phyloP scores from a whole-genome alignment of 2,888 invertebrate genomes.

The Crepidodera aurea region DNA sequence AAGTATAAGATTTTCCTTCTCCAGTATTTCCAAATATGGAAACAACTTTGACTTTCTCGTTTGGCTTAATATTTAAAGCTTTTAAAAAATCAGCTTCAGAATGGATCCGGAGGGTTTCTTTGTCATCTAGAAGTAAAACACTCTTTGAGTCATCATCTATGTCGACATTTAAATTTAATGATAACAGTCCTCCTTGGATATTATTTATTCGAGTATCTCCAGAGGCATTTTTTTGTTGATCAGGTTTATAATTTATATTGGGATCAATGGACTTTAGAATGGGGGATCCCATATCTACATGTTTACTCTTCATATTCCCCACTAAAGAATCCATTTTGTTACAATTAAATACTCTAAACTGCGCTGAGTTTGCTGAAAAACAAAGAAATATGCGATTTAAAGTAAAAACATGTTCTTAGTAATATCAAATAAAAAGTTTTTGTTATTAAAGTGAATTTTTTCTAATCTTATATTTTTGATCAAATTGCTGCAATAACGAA shows the following conservation, averaged over 20 bases:
- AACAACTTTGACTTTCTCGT: slow-evolving; percentile 75
- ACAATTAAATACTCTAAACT: slow-evolving; percentile 33
- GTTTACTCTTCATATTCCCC: slow-evolving; percentile 38
- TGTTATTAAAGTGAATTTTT: not conserved
- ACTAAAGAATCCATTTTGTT: slow-evolving; percentile 41
- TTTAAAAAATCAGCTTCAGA: slow-evolving; percentile 66
- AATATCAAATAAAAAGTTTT: not conserved
- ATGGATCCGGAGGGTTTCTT: slow-evolving; percentile 68
- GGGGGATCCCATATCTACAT: slow-evolving; percentile 38
- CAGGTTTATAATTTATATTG: slow-evolving; percentile 35
- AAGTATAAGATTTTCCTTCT: slow-evolving; percentile 81
- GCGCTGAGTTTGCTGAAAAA: slow-evolving; percentile 32
- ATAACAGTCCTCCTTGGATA: slow-evolving; percentile 36
- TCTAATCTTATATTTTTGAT: not conserved
- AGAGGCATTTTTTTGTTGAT: slow-evolving; percentile 20
- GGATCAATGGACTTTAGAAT: slow-evolving; percentile 55
- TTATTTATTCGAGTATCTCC: slow-evolving; percentile 1
- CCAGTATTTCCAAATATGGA: slow-evolving; percentile 87
- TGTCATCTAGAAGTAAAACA: slow-evolving; percentile 69
- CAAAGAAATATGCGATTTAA: not conserved
- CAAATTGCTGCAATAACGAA: not conserved
- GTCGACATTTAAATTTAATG: slow-evolving; percentile 44
- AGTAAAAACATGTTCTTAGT: slow-evolving; percentile 5
- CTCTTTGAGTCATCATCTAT: slow-evolving; percentile 52
- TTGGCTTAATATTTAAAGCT: slow-evolving; percentile 62